Evolutionary conservation across 1,140 invertebrate species (phyloP).

Genomic region (Drosophila micromelanica): DNA sequence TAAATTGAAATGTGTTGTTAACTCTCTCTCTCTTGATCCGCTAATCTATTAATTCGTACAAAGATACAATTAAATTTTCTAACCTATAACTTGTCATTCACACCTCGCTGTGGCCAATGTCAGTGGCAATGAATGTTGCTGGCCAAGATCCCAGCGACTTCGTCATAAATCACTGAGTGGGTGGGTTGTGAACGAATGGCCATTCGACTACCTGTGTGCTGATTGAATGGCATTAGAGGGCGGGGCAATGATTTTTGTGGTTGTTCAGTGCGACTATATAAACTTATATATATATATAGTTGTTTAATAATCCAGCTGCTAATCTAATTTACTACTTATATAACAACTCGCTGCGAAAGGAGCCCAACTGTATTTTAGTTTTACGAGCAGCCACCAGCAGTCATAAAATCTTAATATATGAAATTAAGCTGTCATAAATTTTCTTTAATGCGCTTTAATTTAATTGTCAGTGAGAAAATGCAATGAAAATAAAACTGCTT

Average conservation of each 20-base stretch:
- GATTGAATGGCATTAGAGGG: constrained; percentile 60
- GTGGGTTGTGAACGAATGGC: constrained; percentile 46
- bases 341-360: background rate
- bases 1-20: too few relatives aligned
- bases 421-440: constrained; percentile 84
- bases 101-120: constrained; percentile 38
- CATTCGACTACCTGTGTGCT: constrained; percentile 56
- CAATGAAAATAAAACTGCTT: constrained; percentile 74
- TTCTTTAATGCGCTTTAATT: constrained; percentile 80
- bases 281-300: constrained; percentile 6
- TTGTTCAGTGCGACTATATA: constrained; percentile 21
- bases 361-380: constrained; percentile 39
- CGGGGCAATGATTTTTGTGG: constrained; percentile 35
- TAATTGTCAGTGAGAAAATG: constrained; percentile 73
- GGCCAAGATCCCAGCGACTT: constrained; percentile 58
- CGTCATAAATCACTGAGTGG: constrained; percentile 62
- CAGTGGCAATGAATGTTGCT: constrained; percentile 45
- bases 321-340: constrained; percentile 46
- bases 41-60: too few relatives aligned
- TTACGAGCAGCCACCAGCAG: constrained; percentile 32
- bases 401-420: constrained; percentile 82
- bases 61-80: background rate
- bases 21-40: too few relatives aligned
- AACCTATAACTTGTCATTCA: background rate
- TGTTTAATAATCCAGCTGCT: constrained; percentile 65